A percentile compares a stretch with the other conserved stretches of the same genome.
Evolutionary conservation across 2,888 invertebrate genomes (phyloP).

Genomic region (Cheilosia variabilis): DNA sequence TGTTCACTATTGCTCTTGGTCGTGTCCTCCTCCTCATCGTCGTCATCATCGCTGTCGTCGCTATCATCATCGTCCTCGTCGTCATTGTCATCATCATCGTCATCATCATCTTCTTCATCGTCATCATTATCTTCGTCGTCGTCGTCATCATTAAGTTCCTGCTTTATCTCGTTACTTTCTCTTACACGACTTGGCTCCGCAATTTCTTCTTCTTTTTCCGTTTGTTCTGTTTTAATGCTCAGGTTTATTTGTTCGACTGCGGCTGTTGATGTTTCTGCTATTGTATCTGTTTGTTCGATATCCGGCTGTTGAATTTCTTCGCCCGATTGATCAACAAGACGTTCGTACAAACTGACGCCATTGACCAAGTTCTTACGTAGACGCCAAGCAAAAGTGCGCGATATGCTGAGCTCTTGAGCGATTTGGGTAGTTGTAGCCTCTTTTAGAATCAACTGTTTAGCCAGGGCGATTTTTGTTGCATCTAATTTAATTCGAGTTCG

Average conservation of each 20-base stretch:
- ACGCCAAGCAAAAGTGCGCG: slow-evolving; percentile 83
- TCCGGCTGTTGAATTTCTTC: slow-evolving; percentile 76
- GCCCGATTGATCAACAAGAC: slow-evolving; percentile 80
- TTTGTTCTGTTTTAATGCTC: slow-evolving; percentile 72
- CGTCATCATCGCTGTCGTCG: slow-evolving; percentile 46
- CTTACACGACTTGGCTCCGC: slow-evolving; percentile 41
- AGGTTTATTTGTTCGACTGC: slow-evolving; percentile 42
- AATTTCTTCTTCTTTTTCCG: slow-evolving; percentile 49
- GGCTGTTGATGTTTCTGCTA: slow-evolving; percentile 26
- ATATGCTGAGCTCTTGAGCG: slow-evolving; percentile 82
- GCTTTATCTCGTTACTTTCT: slow-evolving; percentile 40
- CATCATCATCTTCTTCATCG: slow-evolving; percentile 64
- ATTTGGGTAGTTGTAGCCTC: slow-evolving; percentile 83
- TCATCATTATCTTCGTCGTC: slow-evolving; percentile 66
- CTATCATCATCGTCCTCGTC: slow-evolving; percentile 60
- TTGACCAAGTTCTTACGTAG: slow-evolving; percentile 82
- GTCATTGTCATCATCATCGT: slow-evolving; percentile 49
- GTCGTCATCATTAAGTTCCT: slow-evolving; percentile 60
- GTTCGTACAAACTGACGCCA: slow-evolving; percentile 82
- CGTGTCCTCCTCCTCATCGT: slow-evolving; percentile 37
- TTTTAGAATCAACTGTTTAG: slow-evolving; percentile 81
- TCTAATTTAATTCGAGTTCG: slow-evolving; percentile 83
- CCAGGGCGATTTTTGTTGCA: slow-evolving; percentile 82
- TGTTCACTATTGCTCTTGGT: slow-evolving; percentile 38
- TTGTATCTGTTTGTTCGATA: not conserved